Base-by-base conservation (phyloP, 2,888 invertebrate species). In the Neoascia interrupta region DNA sequence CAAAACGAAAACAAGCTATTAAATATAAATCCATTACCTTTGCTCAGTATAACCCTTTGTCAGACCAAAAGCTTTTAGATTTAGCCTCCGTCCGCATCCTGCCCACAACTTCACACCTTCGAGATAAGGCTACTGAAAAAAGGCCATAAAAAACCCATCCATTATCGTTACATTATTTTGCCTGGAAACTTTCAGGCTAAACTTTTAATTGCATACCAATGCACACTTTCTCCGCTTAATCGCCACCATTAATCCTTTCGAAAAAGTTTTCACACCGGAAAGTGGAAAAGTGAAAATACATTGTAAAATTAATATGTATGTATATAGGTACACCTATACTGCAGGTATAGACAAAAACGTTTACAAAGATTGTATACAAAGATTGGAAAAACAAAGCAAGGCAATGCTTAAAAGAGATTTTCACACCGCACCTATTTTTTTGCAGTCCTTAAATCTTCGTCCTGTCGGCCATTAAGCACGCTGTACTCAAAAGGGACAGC, bases 171-270 rank as follows among this genome's bases (percentile, higher is more conserved):
- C 75, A 76, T 43, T 70, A 41, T 64, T 64, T 60, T 64, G 18
- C 39, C 39, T 21, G 43, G 63, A 15, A 68, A 36, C 41, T 60
- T 39, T 34, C 39, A 53, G 51, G 64, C 58, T 16, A 64, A 76
- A 76, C 72, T 72, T 76, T 76, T 76, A 76, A 76, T 70, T 76
- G 58, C 72, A 72, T 76, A 63, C 72, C 76, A 76, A 76, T 72
- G 76, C 64, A 64, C 45, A 54, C 28, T 45, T 60, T 34, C 53
- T 64, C 58, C 64, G 47, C 54, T 72, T 47, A 64, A 66, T 66
- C 72, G 66, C 70, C 60, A 49, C 76, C 47, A 72, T 76, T 76
- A 70, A 70, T 58, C 70, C 58, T 51, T 41, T 31, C 13, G 31
- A 11, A 6, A 11, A 45, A 37, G 11, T 39, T 51, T 53, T 36